phyloP scores from a whole-genome alignment of 2,888 invertebrate genomes.

The Gordius sp. region DNA sequence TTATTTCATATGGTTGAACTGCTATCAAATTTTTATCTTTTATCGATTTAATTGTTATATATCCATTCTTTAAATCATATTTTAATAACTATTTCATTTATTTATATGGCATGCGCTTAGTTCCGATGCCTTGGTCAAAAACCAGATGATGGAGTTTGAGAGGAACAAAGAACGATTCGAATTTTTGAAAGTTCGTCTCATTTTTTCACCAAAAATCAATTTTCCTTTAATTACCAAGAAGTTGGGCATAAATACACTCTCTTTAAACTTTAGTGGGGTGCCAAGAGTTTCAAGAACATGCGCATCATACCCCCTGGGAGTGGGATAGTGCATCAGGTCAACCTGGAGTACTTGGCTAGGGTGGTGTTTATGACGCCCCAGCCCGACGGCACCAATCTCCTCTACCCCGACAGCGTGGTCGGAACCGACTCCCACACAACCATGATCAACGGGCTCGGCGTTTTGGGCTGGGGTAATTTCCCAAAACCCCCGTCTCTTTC shows the following conservation, averaged over 20 bases:
- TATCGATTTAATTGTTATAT: too few species aligned
- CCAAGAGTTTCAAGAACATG: constrained; percentile 76
- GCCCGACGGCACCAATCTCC: constrained; percentile 28
- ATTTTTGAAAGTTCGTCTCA: constrained; percentile 54
- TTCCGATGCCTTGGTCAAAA: constrained; percentile 57
- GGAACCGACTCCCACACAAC: constrained; percentile 97
- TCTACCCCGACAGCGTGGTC: constrained; percentile 69
- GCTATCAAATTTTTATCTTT: too few species aligned
- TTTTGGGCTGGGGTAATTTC: constrained; percentile 64
- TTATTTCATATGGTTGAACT: too few species aligned
- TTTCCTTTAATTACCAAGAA: not conserved
- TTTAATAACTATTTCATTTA: too few species aligned
- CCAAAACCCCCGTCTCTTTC: too few species aligned
- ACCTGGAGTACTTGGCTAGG: constrained; percentile 66
- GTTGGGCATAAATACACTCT: too few species aligned
- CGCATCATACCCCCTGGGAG: constrained; percentile 87
- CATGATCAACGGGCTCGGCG: constrained; percentile 88
- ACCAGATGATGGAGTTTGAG: constrained; percentile 75
- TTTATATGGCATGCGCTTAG: constrained; percentile 32
- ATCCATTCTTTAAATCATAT: too few species aligned
- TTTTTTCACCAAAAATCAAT: constrained; percentile 12
- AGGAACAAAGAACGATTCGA: constrained; percentile 78
- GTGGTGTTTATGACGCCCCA: too few species aligned
- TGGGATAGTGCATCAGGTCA: constrained; percentile 93
- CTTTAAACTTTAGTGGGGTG: constrained; percentile 56